phyloP scores from a whole-genome alignment of 2,113 vertebrate genomes.

The Harpagus bidentatus region DNA sequence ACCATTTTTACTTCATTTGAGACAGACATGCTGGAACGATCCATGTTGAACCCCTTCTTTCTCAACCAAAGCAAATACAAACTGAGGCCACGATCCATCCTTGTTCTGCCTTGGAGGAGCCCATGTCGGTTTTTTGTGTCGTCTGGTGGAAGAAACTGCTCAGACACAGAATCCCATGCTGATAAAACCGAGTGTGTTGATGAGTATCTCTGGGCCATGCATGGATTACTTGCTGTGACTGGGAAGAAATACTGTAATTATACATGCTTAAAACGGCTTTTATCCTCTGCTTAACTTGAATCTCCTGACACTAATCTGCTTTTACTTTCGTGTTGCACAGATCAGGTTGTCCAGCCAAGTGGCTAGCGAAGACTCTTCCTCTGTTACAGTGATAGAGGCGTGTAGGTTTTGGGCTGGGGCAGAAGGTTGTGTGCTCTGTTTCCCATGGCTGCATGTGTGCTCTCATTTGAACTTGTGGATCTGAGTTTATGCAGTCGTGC shows the following conservation, averaged over 20 bases:
- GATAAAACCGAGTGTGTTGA: not conserved
- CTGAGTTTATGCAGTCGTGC: not conserved
- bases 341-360: not conserved
- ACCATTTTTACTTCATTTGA: not conserved
- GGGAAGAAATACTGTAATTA: not conserved
- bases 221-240: not conserved
- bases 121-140: not conserved
- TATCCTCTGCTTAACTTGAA: not conserved
- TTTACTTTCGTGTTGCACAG: not conserved
- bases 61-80: not conserved
- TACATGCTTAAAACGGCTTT: not conserved
- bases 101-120: not conserved
- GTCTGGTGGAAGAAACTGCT: not conserved
- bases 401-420: conserved; percentile 4
- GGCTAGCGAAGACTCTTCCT: not conserved
- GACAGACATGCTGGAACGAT: not conserved
- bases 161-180: not conserved
- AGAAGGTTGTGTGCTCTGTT: not conserved
- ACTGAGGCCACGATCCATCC: not conserved
- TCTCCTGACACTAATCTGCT: not conserved
- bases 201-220: not conserved
- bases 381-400: not conserved
- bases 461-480: fast-evolving
- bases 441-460: not conserved
- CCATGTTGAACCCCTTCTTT: not conserved